phyloP scores from a whole-genome alignment of 2,888 invertebrate species.

The Scaptomyza parva region DNA sequence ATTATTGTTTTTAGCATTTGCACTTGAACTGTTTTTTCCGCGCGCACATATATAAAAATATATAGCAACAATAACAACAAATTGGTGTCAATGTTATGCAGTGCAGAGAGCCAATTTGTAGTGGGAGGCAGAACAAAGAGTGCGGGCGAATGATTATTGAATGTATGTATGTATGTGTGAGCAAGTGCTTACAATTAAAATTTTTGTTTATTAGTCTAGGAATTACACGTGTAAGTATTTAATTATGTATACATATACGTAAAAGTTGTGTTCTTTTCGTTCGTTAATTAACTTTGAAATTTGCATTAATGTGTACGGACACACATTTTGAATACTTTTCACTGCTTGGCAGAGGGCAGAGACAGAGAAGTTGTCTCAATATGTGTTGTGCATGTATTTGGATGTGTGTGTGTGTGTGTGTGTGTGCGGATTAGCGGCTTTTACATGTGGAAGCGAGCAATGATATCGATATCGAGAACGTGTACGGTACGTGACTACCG shows the following conservation, averaged over 20 bases:
- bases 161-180: slow-evolving; percentile 11
- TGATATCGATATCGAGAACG: slow-evolving; percentile 52
- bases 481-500: slow-evolving; percentile 68
- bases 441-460: slow-evolving; percentile 34
- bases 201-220: slow-evolving; percentile 65
- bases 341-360: slow-evolving; percentile 51
- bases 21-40: slow-evolving; percentile 64
- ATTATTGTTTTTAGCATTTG: slow-evolving; percentile 43
- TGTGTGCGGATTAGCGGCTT: slow-evolving; percentile 40
- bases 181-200: slow-evolving; percentile 63
- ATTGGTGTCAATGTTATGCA: slow-evolving; percentile 70
- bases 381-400: slow-evolving; percentile 18
- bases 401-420: too few species aligned
- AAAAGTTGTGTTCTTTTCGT: slow-evolving; percentile 47
- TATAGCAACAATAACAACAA: slow-evolving; percentile 46
- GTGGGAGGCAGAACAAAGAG: slow-evolving; percentile 6
- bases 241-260: slow-evolving; percentile 44
- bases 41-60: slow-evolving; percentile 41
- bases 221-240: slow-evolving; percentile 57
- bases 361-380: slow-evolving; percentile 19
- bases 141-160: slow-evolving; percentile 16
- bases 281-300: slow-evolving; percentile 56
- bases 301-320: slow-evolving; percentile 44
- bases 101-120: slow-evolving; percentile 19
- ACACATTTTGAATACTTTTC: slow-evolving; percentile 53